Percentiles rank a stretch among this genome's conserved stretches.
These are phyloP conservation scores for Tanytarsus gracilentus DNA, from an alignment of 2,888 invertebrate species.

Conservation along the genomic window DNA sequence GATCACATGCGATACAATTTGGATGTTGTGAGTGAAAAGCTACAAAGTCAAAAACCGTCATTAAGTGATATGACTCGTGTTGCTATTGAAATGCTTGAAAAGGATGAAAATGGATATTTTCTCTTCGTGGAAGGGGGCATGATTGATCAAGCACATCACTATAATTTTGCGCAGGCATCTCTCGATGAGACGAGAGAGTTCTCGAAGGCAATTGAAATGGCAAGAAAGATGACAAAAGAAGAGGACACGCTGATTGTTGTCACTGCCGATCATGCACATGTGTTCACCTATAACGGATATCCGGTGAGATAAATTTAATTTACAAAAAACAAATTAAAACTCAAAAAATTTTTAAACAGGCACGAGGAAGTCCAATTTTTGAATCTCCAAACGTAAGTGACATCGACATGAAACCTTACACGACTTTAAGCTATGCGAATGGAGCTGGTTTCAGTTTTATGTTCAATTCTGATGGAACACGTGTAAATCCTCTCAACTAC, in stretches of 20 bases:
- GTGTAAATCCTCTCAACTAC: neutral
- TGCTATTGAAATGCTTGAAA: constrained; percentile 53
- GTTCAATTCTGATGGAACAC: constrained; percentile 32
- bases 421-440: constrained; percentile 64
- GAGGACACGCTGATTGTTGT: constrained; percentile 71
- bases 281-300: constrained; percentile 66
- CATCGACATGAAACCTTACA: constrained; percentile 54
- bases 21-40: constrained; percentile 44
- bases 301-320: constrained; percentile 40
- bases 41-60: constrained; percentile 47
- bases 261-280: constrained; percentile 72
- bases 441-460: constrained; percentile 52
- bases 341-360: constrained; percentile 4
- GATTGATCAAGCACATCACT: constrained; percentile 64
- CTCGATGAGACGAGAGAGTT: constrained; percentile 71
- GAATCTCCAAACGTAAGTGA: constrained; percentile 46
- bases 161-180: constrained; percentile 54
- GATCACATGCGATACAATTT: constrained; percentile 53
- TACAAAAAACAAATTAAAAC: too few species aligned
- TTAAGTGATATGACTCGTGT: constrained; percentile 56
- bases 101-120: constrained; percentile 56
- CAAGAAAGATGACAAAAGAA: constrained; percentile 51
- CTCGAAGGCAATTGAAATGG: constrained; percentile 57
- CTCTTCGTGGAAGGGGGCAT: constrained; percentile 60
- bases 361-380: constrained; percentile 49